A percentile compares a stretch with the other conserved stretches of the same genome.
Evolutionary conservation across 2,113 vertebrate genomes (phyloP).

Genomic region (Amazona guildingii): DNA sequence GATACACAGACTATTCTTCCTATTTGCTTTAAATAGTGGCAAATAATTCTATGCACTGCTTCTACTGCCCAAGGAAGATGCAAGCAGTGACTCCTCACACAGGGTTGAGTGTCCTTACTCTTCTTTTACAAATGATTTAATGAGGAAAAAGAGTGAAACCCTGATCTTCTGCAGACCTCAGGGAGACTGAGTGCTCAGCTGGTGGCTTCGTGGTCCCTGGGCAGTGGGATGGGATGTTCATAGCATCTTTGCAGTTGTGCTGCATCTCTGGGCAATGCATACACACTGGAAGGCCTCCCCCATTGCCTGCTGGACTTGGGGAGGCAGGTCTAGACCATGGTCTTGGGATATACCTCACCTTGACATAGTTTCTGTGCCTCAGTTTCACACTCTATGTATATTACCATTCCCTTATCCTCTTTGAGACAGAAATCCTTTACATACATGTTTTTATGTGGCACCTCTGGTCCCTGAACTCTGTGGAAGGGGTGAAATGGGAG

Average conservation of each 20-base stretch:
- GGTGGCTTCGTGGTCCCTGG: background rate
- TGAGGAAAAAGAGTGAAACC: background rate
- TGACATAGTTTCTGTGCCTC: background rate
- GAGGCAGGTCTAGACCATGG: background rate
- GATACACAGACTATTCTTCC: background rate
- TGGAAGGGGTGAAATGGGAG: background rate
- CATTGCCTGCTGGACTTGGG: background rate
- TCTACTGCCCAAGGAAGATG: background rate
- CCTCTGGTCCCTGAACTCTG: background rate
- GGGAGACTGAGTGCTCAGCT: background rate
- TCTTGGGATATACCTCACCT: background rate
- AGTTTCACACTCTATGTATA: background rate
- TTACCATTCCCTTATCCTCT: background rate
- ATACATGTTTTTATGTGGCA: background rate
- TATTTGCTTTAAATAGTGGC: background rate
- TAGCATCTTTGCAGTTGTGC: background rate
- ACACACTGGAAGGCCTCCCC: background rate
- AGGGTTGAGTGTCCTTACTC: background rate
- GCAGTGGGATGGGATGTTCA: background rate
- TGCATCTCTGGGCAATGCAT: background rate
- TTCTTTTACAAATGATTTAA: background rate
- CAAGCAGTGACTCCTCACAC: background rate
- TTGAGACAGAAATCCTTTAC: background rate
- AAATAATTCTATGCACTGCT: background rate
- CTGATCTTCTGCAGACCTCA: background rate